These are phyloP conservation scores for Drosophila imparisetae DNA, from an alignment of 2,888 invertebrate genomes.

Conservation along the genomic window DNA sequence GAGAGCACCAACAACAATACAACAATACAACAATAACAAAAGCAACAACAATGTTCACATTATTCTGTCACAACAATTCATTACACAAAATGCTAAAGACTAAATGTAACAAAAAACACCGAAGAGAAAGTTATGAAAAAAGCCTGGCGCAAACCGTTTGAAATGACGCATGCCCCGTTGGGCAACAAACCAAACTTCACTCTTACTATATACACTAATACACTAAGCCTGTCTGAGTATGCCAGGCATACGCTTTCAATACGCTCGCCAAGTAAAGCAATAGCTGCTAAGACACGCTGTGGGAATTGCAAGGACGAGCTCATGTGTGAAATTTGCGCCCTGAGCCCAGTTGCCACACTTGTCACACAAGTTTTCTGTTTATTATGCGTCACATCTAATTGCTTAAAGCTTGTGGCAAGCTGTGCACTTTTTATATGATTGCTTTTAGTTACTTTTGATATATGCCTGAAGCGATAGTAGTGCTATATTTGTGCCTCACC, in stretches of 20 bases:
- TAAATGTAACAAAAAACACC: not conserved
- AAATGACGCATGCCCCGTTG: slow-evolving; percentile 71
- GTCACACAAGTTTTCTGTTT: not conserved
- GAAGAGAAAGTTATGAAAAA: slow-evolving; percentile 51
- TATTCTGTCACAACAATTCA: slow-evolving; percentile 78
- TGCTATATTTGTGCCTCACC: not conserved
- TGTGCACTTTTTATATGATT: not conserved
- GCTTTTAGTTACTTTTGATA: slow-evolving; percentile 1
- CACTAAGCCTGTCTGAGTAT: slow-evolving; percentile 10
- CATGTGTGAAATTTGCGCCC: slow-evolving; percentile 34
- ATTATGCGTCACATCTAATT: not conserved
- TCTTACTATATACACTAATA: slow-evolving; percentile 4
- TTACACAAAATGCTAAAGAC: slow-evolving; percentile 58
- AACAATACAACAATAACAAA: slow-evolving; percentile 66
- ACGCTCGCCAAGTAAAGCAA: not conserved
- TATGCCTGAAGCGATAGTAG: not conserved
- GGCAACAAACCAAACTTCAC: slow-evolving; percentile 38
- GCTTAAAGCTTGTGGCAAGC: not conserved
- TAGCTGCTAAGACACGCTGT: slow-evolving; percentile 22
- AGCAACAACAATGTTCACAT: slow-evolving; percentile 45
- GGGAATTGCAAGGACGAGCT: slow-evolving; percentile 40
- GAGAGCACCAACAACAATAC: slow-evolving; percentile 19
- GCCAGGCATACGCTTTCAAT: not conserved
- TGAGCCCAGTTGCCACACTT: slow-evolving; percentile 22
- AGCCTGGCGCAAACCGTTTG: slow-evolving; percentile 57